Conservation (phyloP, 2,797 vertebrate genomes). For the Knipowitschia caucasica region DNA sequence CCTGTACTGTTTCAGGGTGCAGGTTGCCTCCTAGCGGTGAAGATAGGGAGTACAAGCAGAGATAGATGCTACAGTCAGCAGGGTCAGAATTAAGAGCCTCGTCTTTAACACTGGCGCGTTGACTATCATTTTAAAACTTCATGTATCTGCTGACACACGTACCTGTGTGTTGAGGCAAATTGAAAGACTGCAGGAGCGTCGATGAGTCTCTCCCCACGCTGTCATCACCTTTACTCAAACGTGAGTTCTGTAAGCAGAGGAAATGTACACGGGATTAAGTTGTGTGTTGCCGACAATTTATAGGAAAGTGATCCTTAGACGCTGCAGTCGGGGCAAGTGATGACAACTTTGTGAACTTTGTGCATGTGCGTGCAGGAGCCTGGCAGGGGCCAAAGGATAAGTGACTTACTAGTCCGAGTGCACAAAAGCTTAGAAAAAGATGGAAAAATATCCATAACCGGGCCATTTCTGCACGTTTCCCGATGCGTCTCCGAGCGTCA, state of each 20-base stretch:
- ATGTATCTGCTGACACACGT: slow-evolving; percentile 6
- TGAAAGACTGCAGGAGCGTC: slow-evolving; percentile 60
- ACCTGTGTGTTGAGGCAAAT: slow-evolving; percentile 76
- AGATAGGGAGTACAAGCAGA: slow-evolving; percentile 31
- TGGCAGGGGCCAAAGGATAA: background rate
- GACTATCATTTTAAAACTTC: background rate
- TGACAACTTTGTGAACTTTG: slow-evolving; percentile 33
- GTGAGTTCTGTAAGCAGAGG: slow-evolving; percentile 39
- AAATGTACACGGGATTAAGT: slow-evolving; percentile 10
- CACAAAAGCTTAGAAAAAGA: slow-evolving; percentile 40
- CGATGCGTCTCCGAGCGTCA: slow-evolving; percentile 4
- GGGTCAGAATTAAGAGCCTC: background rate
- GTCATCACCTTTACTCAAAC: slow-evolving; percentile 27
- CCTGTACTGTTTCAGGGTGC: slow-evolving; percentile 33
- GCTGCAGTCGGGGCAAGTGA: slow-evolving; percentile 5
- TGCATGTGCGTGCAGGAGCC: slow-evolving; percentile 20
- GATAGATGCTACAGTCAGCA: slow-evolving; percentile 27
- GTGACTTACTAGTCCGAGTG: slow-evolving; percentile 63
- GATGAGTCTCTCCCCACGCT: slow-evolving; percentile 22
- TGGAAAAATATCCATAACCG: slow-evolving; percentile 34
- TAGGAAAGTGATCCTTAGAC: slow-evolving; percentile 1
- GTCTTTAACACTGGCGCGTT: background rate
- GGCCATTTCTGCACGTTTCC: slow-evolving; percentile 58
- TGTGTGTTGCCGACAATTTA: slow-evolving; percentile 4
- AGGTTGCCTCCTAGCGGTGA: slow-evolving; percentile 59